These are phyloP conservation scores for Echeneis naucrates DNA, from an alignment of 2,797 vertebrate species.

Conservation along the genomic window DNA sequence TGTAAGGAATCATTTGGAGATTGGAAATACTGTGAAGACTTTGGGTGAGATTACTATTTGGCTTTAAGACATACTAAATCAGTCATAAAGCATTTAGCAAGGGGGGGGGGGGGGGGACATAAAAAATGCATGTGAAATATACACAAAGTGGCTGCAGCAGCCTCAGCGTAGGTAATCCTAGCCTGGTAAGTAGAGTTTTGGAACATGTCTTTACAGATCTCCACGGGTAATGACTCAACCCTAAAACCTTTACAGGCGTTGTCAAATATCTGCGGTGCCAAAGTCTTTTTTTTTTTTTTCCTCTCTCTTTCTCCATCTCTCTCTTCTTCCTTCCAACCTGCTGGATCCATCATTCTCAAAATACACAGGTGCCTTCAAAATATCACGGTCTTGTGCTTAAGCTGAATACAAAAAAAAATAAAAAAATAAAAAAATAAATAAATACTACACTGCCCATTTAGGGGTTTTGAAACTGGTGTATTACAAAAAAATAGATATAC, in stretches of 20 bases:
- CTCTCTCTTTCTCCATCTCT: neutral
- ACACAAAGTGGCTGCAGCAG: slow-evolving; percentile 35
- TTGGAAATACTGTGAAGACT: slow-evolving; percentile 23
- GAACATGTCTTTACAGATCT: slow-evolving; percentile 74
- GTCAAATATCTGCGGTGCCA: slow-evolving; percentile 68
- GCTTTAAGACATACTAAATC: slow-evolving; percentile 28
- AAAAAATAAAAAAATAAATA: too few relatives aligned
- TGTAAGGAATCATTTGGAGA: slow-evolving; percentile 42
- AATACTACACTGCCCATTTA: slow-evolving; percentile 69
- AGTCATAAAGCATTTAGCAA: slow-evolving; percentile 33
- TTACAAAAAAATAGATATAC: slow-evolving; percentile 84
- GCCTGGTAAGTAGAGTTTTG: slow-evolving; percentile 65
- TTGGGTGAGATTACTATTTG: slow-evolving; percentile 27
- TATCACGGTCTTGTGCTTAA: slow-evolving; percentile 59
- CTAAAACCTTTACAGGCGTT: slow-evolving; percentile 75
- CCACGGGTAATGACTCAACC: slow-evolving; percentile 76
- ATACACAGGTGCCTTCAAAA: slow-evolving; percentile 76
- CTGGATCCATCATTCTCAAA: slow-evolving; percentile 76
- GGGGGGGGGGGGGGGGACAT: slow-evolving; percentile 6
- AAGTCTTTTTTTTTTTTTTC: slow-evolving; percentile 39
- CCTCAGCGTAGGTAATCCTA: slow-evolving; percentile 51
- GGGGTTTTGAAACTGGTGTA: slow-evolving; percentile 84
- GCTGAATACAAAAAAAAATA: slow-evolving; percentile 52
- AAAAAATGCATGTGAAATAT: slow-evolving; percentile 44
- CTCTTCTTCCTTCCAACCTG: slow-evolving; percentile 40